A percentile compares a stretch with the other conserved stretches of the same genome.
Evolutionary conservation across 2,797 vertebrate genomes (phyloP).

Genomic region (Rhynchotus rufescens): DNA sequence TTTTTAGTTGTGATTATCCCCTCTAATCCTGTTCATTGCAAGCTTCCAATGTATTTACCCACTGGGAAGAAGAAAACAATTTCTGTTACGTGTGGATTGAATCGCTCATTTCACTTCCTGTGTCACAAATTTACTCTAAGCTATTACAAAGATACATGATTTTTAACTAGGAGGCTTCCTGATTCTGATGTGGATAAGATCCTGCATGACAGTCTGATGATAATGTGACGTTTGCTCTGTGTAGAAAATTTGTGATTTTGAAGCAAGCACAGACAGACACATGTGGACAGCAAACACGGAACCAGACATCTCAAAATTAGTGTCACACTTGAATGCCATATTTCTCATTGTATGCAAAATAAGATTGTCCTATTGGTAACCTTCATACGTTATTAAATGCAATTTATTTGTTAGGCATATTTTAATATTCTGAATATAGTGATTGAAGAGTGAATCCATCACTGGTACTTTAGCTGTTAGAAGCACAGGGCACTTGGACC

Average conservation of each 20-base stretch:
- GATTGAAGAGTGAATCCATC: not conserved
- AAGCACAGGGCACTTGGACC: not conserved
- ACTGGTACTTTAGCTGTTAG: not conserved
- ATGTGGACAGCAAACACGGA: not conserved
- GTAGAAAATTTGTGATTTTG: not conserved
- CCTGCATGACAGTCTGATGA: not conserved
- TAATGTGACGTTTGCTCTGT: not conserved
- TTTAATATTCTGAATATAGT: not conserved
- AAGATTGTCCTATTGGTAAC: not conserved
- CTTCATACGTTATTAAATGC: not conserved
- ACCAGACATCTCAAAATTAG: not conserved
- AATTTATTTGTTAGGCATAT: not conserved
- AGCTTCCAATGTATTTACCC: constrained; percentile 49
- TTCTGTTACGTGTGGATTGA: constrained; percentile 40
- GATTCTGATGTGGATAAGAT: not conserved
- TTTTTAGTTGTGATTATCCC: constrained; percentile 49
- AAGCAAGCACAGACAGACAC: accelerated
- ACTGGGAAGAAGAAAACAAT: constrained; percentile 24
- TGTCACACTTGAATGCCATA: not conserved
- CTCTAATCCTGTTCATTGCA: constrained; percentile 58
- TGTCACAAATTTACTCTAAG: not conserved
- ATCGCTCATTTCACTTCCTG: not conserved
- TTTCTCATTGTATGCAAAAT: not conserved
- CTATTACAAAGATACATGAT: not conserved
- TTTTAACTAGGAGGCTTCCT: not conserved